Percentiles rank a stretch among this genome's conserved stretches.
These are phyloP conservation scores for Poeciliopsis occidentalis DNA, from an alignment of 2,113 vertebrate species.

Conservation along the genomic window DNA sequence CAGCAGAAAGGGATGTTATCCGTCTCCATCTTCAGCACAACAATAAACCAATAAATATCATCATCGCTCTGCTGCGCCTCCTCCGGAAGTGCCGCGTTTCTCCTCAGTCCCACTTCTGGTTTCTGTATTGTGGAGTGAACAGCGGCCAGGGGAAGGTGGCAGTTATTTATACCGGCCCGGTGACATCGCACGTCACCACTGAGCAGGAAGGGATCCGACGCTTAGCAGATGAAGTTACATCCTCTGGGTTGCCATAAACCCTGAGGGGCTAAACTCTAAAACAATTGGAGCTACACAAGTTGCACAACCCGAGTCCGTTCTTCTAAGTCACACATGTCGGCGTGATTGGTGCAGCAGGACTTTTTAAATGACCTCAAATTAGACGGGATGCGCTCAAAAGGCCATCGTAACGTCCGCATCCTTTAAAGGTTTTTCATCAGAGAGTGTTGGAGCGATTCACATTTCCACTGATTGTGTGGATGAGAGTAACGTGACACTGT, in stretches of 20 bases:
- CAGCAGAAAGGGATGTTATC: constrained; percentile 32
- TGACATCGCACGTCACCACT: neutral
- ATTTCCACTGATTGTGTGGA: neutral
- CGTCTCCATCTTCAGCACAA: constrained; percentile 38
- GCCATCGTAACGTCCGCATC: too few species aligned
- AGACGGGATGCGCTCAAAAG: neutral
- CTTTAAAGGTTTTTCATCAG: too few species aligned
- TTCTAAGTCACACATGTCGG: neutral
- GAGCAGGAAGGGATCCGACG: neutral
- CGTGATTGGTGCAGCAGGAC: neutral
- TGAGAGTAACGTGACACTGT: neutral
- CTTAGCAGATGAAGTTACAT: constrained; percentile 46
- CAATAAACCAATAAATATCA: constrained; percentile 61
- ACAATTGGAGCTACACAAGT: neutral
- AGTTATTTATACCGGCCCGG: constrained; percentile 35
- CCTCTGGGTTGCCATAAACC: constrained; percentile 6
- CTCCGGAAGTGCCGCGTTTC: neutral
- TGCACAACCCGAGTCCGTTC: neutral
- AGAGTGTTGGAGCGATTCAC: neutral
- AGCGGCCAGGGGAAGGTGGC: constrained; percentile 1
- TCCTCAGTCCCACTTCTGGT: neutral
- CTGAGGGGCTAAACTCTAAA: neutral
- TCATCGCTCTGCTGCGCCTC: constrained; percentile 13
- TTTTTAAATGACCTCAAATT: neutral
- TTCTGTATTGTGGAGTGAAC: neutral